Evolutionary conservation across 2,113 vertebrate species (phyloP).

Genomic region (Cololabis saira): DNA sequence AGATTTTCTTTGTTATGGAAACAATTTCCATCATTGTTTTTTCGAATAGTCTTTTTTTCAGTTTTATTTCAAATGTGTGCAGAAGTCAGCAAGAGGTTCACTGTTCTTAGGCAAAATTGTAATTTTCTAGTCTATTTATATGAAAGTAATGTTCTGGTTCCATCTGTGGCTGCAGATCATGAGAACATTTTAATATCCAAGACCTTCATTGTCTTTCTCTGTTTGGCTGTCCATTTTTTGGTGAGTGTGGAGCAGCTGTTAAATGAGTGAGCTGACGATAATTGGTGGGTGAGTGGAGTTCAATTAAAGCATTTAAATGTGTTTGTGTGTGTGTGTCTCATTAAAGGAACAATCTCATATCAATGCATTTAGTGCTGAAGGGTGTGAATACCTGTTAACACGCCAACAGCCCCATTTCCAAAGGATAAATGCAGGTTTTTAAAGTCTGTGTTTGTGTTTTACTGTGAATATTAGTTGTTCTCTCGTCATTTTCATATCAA

Average conservation of each 20-base stretch:
- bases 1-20: no score
- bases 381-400: neutral
- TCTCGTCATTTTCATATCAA: no score
- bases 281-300: constrained; percentile 37
- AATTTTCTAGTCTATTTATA: no score
- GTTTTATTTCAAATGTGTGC: no score
- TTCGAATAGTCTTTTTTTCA: no score
- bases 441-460: constrained; percentile 4
- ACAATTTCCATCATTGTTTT: no score
- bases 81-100: no score
- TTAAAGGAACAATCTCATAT: constrained; percentile 15
- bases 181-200: constrained; percentile 19
- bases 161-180: constrained; percentile 11
- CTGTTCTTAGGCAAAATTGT: no score
- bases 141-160: neutral
- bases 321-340: neutral
- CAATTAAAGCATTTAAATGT: constrained; percentile 21
- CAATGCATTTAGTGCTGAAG: neutral
- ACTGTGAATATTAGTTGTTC: no score
- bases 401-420: neutral
- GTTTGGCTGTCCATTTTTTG: neutral
- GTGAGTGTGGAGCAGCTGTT: constrained; percentile 41
- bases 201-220: neutral
- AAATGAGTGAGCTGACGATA: constrained; percentile 28
- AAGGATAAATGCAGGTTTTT: constrained; percentile 1